phyloP scores from a whole-genome alignment of 2,113 vertebrate genomes.

The Gadus chalcogrammus region DNA sequence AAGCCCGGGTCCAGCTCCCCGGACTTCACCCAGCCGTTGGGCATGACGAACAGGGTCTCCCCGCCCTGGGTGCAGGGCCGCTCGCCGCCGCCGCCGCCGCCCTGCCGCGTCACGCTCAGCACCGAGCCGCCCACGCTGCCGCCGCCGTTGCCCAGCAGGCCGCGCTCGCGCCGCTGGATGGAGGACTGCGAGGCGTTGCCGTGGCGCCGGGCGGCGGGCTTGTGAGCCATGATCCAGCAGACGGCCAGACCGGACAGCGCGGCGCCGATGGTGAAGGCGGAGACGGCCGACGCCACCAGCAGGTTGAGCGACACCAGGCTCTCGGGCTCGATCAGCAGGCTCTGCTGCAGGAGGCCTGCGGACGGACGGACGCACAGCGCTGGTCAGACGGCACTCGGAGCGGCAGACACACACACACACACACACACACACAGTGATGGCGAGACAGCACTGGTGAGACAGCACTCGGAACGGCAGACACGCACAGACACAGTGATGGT shows the following conservation, averaged over 20 bases:
- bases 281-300: slow-evolving; percentile 91
- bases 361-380: slow-evolving; percentile 32
- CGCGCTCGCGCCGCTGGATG: slow-evolving; percentile 84
- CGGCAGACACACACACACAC: background rate
- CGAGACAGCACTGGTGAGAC: background rate
- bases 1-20: slow-evolving; percentile 86
- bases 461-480: too few relatives aligned
- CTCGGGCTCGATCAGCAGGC: slow-evolving; percentile 87
- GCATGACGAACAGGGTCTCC: slow-evolving; percentile 87
- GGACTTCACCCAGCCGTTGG: slow-evolving; percentile 89
- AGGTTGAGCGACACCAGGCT: slow-evolving; percentile 94
- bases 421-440: background rate
- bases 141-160: slow-evolving; percentile 80
- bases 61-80: slow-evolving; percentile 66
- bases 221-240: slow-evolving; percentile 94
- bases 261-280: slow-evolving; percentile 92
- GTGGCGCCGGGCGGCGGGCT: slow-evolving; percentile 77
- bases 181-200: slow-evolving; percentile 62
- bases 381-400: too few relatives aligned
- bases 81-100: slow-evolving; percentile 71
- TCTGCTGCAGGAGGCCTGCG: slow-evolving; percentile 87
- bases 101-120: slow-evolving; percentile 86
- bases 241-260: slow-evolving; percentile 92
- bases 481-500: too few relatives aligned
- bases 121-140: slow-evolving; percentile 80